phyloP scores from a whole-genome alignment of 2,797 vertebrate species.

The Morus bassanus region DNA sequence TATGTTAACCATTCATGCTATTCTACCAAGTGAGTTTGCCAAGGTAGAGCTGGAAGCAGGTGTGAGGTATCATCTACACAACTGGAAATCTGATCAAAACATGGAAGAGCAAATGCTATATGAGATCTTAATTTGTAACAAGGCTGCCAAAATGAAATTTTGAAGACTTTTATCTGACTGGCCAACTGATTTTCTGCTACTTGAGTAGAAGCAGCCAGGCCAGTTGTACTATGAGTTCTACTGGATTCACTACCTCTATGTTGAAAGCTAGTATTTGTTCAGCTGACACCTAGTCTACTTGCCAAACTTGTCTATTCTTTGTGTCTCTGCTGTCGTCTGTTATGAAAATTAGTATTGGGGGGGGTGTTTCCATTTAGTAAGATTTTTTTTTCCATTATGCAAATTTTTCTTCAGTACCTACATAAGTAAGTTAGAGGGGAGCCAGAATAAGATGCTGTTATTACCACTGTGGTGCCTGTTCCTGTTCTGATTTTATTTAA shows the following conservation, averaged over 20 bases:
- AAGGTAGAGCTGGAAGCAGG: neutral
- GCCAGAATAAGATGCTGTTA: neutral
- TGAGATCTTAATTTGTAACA: neutral
- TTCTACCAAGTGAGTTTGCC: neutral
- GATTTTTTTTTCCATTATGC: neutral
- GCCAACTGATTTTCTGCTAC: neutral
- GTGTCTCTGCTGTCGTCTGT: neutral
- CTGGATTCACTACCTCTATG: neutral
- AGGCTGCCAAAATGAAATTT: neutral
- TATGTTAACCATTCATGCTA: neutral
- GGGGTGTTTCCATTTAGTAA: neutral
- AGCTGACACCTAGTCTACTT: neutral
- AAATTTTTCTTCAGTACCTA: neutral
- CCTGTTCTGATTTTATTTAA: neutral
- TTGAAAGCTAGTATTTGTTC: neutral
- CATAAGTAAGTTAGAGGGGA: neutral
- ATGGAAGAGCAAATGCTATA: neutral
- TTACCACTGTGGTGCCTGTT: neutral
- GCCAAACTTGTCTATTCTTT: neutral
- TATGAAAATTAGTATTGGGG: neutral
- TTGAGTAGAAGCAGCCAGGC: neutral
- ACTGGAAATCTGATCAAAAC: neutral
- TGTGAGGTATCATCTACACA: neutral
- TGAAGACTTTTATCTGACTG: neutral
- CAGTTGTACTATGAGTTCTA: neutral